Evolutionary conservation across 2,113 vertebrate species (phyloP).

Genomic region (Microcebus jonahi): DNA sequence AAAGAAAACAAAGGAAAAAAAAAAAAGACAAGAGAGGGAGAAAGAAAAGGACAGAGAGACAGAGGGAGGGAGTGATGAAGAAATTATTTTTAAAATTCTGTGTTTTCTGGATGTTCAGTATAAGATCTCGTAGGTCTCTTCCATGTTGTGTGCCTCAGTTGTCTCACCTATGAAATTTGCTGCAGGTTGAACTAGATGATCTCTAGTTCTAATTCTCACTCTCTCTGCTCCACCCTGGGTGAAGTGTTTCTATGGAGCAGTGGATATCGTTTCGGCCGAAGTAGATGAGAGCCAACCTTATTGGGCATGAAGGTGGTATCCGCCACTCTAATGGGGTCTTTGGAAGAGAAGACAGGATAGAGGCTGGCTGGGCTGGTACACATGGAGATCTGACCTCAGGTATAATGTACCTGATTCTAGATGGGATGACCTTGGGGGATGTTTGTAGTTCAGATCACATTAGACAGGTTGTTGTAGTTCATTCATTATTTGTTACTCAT

Average conservation of each 20-base stretch:
- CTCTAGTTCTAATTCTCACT: neutral
- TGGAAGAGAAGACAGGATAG: neutral
- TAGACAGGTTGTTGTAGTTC: neutral
- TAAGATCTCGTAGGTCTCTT: neutral
- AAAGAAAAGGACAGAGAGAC: neutral
- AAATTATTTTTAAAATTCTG: neutral
- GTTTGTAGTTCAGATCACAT: neutral
- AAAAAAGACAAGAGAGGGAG: neutral
- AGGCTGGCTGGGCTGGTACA: neutral
- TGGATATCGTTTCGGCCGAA: neutral
- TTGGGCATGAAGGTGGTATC: neutral
- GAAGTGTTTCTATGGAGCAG: neutral
- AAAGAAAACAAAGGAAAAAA: conserved; percentile 33
- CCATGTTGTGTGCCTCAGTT: conserved; percentile 39
- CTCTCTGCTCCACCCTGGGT: neutral
- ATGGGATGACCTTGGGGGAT: neutral
- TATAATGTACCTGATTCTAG: neutral
- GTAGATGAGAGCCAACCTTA: neutral
- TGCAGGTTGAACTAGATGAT: neutral
- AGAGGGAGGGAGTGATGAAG: neutral
- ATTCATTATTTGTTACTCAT: neutral
- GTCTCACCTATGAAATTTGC: neutral
- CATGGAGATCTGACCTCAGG: neutral
- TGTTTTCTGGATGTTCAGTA: neutral
- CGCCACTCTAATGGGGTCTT: neutral